Conservation (phyloP, 2,113 vertebrate genomes). For the Chlorocebus sabaeus region DNA sequence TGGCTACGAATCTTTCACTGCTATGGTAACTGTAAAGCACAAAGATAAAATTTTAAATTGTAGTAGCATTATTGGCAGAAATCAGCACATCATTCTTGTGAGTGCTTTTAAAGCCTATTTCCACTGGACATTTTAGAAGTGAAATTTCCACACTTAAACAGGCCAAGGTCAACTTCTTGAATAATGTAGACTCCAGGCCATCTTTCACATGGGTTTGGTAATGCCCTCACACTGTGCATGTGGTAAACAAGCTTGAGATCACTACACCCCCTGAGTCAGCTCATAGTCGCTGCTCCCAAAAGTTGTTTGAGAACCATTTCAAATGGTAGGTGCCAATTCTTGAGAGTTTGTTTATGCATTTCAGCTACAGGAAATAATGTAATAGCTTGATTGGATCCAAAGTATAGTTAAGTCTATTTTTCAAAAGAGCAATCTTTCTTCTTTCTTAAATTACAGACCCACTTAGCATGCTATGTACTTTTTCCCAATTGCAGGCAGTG, state of each 20-base stretch:
- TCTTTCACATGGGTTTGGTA: not conserved
- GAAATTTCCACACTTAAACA: not conserved
- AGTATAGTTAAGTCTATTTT: not conserved
- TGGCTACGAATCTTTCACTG: not conserved
- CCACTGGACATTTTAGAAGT: not conserved
- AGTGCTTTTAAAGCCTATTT: not conserved
- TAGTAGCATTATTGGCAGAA: not conserved
- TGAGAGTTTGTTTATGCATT: not conserved
- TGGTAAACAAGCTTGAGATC: not conserved
- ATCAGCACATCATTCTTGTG: not conserved
- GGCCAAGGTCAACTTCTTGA: not conserved
- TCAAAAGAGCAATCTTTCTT: not conserved
- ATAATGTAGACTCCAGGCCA: not conserved
- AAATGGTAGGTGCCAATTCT: not conserved
- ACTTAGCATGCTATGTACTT: not conserved
- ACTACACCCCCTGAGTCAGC: not conserved
- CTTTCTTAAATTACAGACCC: not conserved
- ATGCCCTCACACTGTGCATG: not conserved
- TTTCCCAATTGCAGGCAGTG: not conserved
- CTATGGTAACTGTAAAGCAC: not conserved
- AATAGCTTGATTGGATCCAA: not conserved
- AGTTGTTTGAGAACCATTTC: not conserved
- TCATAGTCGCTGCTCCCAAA: not conserved
- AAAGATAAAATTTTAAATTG: constrained; percentile 10
- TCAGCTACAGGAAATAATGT: not conserved